Percentiles rank a stretch among this genome's conserved stretches.
These are phyloP conservation scores for Acleris holmiana DNA, from an alignment of 2,888 invertebrate genomes.

Conservation along the genomic window DNA sequence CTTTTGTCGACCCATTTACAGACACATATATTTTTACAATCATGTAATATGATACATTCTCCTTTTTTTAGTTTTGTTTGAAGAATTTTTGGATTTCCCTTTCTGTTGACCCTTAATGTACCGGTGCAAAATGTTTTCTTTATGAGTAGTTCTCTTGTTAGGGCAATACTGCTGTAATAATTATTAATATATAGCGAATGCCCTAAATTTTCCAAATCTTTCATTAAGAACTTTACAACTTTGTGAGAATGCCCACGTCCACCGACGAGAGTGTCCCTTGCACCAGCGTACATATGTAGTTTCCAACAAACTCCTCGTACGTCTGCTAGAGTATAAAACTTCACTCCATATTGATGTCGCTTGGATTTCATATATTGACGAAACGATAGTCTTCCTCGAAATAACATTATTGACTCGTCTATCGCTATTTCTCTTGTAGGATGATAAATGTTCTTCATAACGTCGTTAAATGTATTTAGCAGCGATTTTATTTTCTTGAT, in stretches of 20 bases:
- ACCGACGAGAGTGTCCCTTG: neutral
- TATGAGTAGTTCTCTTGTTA: slow-evolving; percentile 20
- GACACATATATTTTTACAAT: slow-evolving; percentile 26
- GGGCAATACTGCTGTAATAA: slow-evolving; percentile 35
- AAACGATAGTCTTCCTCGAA: slow-evolving; percentile 30
- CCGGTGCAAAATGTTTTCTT: slow-evolving; percentile 33
- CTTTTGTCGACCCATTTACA: slow-evolving; percentile 29
- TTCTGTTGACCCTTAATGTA: slow-evolving; percentile 34
- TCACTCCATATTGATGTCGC: slow-evolving; percentile 2
- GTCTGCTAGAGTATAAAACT: slow-evolving; percentile 6
- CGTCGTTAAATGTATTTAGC: too few relatives aligned
- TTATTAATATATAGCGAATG: slow-evolving; percentile 41
- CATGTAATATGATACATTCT: too few relatives aligned
- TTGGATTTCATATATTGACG: slow-evolving; percentile 6
- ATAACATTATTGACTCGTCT: slow-evolving; percentile 34
- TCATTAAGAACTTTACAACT: slow-evolving; percentile 40
- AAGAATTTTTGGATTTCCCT: slow-evolving; percentile 21
- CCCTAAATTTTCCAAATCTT: slow-evolving; percentile 33
- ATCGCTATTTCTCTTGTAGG: slow-evolving; percentile 31
- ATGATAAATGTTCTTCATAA: slow-evolving; percentile 23
- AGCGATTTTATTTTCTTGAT: too few relatives aligned
- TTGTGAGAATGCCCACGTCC: slow-evolving; percentile 10
- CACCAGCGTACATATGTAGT: slow-evolving; percentile 4
- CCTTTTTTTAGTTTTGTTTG: slow-evolving; percentile 5
- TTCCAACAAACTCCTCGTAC: neutral